Evolutionary conservation across 2,888 invertebrate species (phyloP).

Genomic region (Noctua janthina): DNA sequence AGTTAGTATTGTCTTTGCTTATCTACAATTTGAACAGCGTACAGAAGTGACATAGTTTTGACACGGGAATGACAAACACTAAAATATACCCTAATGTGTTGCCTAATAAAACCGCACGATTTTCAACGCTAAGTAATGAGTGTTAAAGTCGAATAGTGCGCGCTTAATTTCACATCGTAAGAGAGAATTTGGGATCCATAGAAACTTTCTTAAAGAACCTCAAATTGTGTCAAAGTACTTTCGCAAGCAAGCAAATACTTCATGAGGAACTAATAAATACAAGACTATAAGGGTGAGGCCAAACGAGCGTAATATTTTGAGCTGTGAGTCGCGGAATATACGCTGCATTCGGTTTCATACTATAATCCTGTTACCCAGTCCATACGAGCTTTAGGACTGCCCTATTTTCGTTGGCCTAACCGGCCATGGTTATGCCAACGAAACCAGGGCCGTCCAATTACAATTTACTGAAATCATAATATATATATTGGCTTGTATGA

Average conservation of each 20-base stretch:
- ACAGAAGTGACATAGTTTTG: constrained; percentile 10
- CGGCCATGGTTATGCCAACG: no score
- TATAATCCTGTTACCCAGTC: no score
- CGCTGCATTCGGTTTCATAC: no score
- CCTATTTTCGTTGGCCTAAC: no score
- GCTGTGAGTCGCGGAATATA: no score
- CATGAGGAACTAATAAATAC: neutral
- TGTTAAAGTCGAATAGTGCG: neutral
- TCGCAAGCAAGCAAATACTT: neutral
- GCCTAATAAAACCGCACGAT: neutral
- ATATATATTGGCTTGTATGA: no score
- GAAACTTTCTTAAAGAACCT: neutral
- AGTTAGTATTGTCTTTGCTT: constrained; percentile 32
- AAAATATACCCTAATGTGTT: neutral
- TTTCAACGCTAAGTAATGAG: neutral
- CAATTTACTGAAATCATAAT: neutral
- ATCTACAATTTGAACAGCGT: constrained; percentile 8
- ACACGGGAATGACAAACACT: neutral
- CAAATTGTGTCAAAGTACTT: neutral
- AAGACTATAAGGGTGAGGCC: neutral
- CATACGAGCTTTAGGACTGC: no score
- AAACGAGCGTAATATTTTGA: no score
- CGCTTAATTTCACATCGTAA: neutral
- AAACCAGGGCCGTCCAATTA: no score
- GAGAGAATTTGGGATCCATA: neutral